Evolutionary conservation across 2,888 invertebrate genomes (phyloP).

Genomic region (Drepanosiphum platanoidis): DNA sequence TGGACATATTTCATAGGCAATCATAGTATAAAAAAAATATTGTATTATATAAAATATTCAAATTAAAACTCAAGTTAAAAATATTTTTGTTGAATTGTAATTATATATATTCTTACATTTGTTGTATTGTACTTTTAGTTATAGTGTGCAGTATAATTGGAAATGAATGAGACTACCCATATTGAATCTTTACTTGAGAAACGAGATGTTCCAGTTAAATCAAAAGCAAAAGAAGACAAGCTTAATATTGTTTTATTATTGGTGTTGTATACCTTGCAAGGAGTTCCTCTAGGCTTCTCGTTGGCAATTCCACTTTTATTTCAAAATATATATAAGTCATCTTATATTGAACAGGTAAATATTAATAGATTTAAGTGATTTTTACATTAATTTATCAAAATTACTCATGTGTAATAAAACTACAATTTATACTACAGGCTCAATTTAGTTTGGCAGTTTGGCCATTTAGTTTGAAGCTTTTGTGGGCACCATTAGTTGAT

Average conservation of each 20-base stretch:
- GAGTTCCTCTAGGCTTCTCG: conserved; percentile 92
- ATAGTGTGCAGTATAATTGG: background rate
- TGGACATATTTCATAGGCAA: too few species aligned
- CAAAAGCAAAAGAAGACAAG: conserved; percentile 73
- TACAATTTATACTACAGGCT: conserved; percentile 72
- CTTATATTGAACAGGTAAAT: conserved; percentile 88
- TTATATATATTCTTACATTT: too few species aligned
- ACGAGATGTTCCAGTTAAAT: background rate
- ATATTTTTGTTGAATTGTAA: too few species aligned
- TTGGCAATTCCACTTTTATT: conserved; percentile 95
- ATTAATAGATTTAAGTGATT: background rate
- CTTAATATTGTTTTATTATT: conserved; percentile 86
- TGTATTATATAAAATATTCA: background rate
- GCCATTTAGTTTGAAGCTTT: conserved; percentile 90
- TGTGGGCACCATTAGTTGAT: conserved; percentile 99
- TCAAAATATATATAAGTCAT: conserved; percentile 86
- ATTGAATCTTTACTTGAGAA: conserved; percentile 40
- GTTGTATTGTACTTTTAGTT: background rate
- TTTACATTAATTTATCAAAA: too few species aligned
- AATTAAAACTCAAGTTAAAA: too few species aligned
- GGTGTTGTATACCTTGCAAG: conserved; percentile 93
- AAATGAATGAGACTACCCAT: conserved; percentile 21
- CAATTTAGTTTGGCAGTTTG: conserved; percentile 93
- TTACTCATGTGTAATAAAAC: too few species aligned
- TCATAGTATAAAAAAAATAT: too few species aligned